Percentiles rank a stretch among this genome's conserved stretches.
phyloP scores from a whole-genome alignment of 2,797 vertebrate genomes.

The Amblyraja radiata region DNA sequence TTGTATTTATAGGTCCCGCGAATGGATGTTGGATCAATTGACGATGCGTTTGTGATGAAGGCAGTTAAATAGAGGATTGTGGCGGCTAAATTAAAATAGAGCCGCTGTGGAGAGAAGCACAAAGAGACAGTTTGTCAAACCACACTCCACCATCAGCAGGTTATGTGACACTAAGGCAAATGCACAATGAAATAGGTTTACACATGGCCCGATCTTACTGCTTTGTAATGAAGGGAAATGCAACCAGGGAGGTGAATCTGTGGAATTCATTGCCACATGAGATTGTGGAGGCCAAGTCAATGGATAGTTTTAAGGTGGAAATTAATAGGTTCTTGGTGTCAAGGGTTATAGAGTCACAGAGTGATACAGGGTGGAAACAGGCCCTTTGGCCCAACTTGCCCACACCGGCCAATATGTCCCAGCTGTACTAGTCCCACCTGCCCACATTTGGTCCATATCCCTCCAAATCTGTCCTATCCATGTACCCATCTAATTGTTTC shows the following conservation, averaged over 20 bases:
- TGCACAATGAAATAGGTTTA: neutral
- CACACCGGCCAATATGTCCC: too few relatives aligned
- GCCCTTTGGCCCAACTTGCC: too few relatives aligned
- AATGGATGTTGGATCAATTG: slow-evolving; percentile 39
- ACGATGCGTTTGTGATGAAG: slow-evolving; percentile 64
- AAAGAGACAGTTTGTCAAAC: neutral
- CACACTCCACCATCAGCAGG: neutral
- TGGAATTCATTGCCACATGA: too few relatives aligned
- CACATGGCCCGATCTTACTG: neutral
- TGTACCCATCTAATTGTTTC: too few relatives aligned
- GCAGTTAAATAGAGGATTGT: slow-evolving; percentile 70
- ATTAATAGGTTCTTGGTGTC: too few relatives aligned
- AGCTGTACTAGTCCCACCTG: too few relatives aligned
- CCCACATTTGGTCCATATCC: too few relatives aligned
- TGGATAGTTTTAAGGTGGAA: too few relatives aligned
- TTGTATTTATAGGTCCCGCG: slow-evolving; percentile 49
- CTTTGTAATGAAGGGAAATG: neutral
- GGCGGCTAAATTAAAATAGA: slow-evolving; percentile 59
- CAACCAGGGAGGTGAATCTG: neutral
- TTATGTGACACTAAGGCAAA: neutral
- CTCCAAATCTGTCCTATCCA: too few relatives aligned
- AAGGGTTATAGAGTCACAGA: too few relatives aligned
- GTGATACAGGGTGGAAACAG: too few relatives aligned
- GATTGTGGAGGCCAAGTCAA: too few relatives aligned
- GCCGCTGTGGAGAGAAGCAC: slow-evolving; percentile 46